Base-by-base conservation (phyloP, 2,113 vertebrate genomes). In the Labrus mixtus region DNA sequence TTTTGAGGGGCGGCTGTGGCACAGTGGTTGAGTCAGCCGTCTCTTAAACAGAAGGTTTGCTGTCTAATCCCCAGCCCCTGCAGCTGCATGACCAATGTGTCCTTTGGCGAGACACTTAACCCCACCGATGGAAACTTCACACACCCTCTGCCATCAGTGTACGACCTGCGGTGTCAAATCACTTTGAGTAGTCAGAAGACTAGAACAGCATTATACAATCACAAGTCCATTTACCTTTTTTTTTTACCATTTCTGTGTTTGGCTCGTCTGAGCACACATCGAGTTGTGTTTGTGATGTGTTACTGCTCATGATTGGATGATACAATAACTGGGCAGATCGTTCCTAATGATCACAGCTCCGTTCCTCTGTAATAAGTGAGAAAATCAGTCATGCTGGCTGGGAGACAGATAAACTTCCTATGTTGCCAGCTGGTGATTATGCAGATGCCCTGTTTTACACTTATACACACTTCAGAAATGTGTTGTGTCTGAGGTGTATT, bases 291-390 rank as follows among this genome's bases (percentile, higher is more conserved):
- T 51, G 48, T 15, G 4, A 53, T 25, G 10, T 15, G 7, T 68
- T 36, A 19, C 46, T 25, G 36, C 43, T 46, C 1, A 12, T 60
- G 59, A 57, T 62, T 2, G 48, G 50, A 41, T 45, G 54, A 50
- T 54, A 4, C 11, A 22, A 60, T 71, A 68, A 41, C 37, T 45
- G 41, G 23, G 48, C 23, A 23, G 20, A 51, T 50, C 48, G 20
- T 37, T 60, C 13, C 13, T 48, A 63, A 46, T 33, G 29, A 33
- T 58, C 59, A 48, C 46, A 48, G 46, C 64, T 59, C 59, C 62
- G 45, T 20, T 54, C n/a, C 12, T 53, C 29, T 48, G 46, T 57
- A 58, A 74, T 73, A 70, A 77, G 54, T n/a, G 54, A 51, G 16
- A 61, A 29, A 69, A 39, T 29, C 62, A 60, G 43, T 73, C n/a